A percentile compares a stretch with the other conserved stretches of the same genome.
These are phyloP conservation scores for Tenodera sinensis DNA, from an alignment of 2,888 invertebrate species.

Conservation along the genomic window DNA sequence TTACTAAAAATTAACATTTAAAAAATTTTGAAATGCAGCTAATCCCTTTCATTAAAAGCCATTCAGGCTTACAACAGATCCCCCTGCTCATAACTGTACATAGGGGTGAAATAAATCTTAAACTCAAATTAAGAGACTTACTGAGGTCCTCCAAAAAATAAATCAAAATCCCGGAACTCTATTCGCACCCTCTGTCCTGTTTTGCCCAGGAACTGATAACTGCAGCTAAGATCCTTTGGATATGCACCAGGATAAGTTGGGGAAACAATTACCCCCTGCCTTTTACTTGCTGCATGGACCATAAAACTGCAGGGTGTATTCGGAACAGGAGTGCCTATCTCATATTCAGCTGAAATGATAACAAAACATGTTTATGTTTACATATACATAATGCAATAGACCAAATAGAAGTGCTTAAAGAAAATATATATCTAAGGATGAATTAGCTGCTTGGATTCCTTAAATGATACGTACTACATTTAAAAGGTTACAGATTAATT, in stretches of 20 bases:
- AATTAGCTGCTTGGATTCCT: no score
- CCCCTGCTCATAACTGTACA: no score
- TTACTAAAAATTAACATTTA: no score
- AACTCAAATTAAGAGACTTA: conserved; percentile 56
- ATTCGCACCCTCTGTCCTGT: conserved; percentile 88
- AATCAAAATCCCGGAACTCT: conserved; percentile 96
- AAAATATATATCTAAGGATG: no score
- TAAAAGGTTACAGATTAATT: no score
- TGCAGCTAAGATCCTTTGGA: conserved; percentile 92
- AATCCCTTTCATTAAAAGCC: no score
- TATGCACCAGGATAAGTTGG: conserved; percentile 99
- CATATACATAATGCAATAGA: no score
- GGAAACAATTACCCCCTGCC: conserved; percentile 84
- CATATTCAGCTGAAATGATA: conserved; percentile 72
- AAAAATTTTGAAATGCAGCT: no score
- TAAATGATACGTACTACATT: no score
- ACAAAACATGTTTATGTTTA: not conserved
- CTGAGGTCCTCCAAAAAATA: conserved; percentile 98
- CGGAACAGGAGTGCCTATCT: conserved; percentile 84
- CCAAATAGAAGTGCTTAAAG: no score
- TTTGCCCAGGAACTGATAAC: conserved; percentile 88
- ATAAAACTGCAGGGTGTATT: conserved; percentile 85
- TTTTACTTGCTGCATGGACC: conserved; percentile 67
- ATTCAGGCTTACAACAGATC: not conserved
- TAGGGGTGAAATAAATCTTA: not conserved